Evolutionary conservation across 2,888 invertebrate species (phyloP), one percentile per base, ranked within the genome.

Genomic region (Leucophenga montana): DNA sequence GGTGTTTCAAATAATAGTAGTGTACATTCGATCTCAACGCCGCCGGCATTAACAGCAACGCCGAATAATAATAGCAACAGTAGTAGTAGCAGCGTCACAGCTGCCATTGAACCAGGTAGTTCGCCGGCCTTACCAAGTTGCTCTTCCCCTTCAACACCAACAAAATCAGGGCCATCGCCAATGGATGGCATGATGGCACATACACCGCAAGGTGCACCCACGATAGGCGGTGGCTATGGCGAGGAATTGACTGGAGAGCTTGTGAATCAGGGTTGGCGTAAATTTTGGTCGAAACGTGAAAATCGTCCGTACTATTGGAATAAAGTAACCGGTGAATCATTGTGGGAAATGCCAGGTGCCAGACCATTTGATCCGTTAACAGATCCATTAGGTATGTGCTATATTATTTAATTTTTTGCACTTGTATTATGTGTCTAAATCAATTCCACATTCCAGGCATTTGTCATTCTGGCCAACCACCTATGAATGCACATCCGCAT

Each of bases 241-340:
- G 89, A 89, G 72, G 89, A 89, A 71, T 73, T 89, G 16, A 88
- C 88, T 3, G 85, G 86, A 0, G 89, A 89, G 70, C 73, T 89
- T 6, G 88, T 92, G 8, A 95, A 95, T 85, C 96, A 96, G 86
- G 98, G 98, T 5, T 98, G 98, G 98, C 92, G 97, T 73, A 97
- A 96, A 84, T 97, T 95, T 88, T 98, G 98, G 98, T 98, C 97
- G 20, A 96, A 97, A 86, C 90, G 98, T 68, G 98, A 98, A 89
- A 97, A 95, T 86, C 91, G 98, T 33, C 97, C 97, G 1, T 98
- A 98, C 88, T 98, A 95, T 89, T 98, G 97, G 95, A 98, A 98
- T 88, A 97, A 97, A 90, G 89, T 95, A 27, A 97, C 97, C 0
- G 97, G 97, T 67, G 97, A 98, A 89, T 97, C 97, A n/a, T 90